These are phyloP conservation scores for Neuroscelio doddi DNA, from an alignment of 2,888 invertebrate species.

Conservation along the genomic window DNA sequence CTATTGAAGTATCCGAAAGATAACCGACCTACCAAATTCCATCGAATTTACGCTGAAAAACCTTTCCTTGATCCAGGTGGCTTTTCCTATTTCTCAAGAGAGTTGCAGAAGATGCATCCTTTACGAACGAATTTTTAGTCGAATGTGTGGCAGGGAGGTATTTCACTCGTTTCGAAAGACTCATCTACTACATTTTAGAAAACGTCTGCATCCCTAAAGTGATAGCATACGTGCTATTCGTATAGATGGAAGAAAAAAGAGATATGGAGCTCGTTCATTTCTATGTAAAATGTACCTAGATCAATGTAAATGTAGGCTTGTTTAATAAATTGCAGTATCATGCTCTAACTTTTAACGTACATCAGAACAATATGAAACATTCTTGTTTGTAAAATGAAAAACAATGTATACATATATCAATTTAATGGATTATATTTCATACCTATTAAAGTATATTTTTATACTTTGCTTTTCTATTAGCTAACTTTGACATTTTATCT, in stretches of 20 bases:
- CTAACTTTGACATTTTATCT: no score
- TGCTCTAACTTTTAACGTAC: background rate
- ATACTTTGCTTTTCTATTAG: no score
- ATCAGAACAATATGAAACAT: background rate
- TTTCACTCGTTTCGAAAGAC: conserved; percentile 12
- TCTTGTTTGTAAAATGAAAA: no score
- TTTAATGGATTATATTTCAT: no score
- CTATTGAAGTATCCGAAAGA: conserved; percentile 39
- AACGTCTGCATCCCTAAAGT: conserved; percentile 2
- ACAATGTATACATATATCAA: no score
- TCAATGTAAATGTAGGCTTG: conserved; percentile 2
- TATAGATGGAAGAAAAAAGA: conserved; percentile 3
- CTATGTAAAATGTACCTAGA: background rate
- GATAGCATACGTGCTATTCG: background rate
- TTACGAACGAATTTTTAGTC: conserved; percentile 10
- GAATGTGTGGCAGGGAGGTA: background rate
- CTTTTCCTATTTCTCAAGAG: conserved; percentile 14
- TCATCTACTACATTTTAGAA: background rate
- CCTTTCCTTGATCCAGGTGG: conserved; percentile 27
- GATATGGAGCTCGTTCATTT: background rate
- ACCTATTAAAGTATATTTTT: no score
- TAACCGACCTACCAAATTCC: conserved; percentile 32
- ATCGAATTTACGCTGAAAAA: conserved; percentile 33
- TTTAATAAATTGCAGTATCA: background rate
- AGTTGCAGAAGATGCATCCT: conserved; percentile 5